phyloP scores from a whole-genome alignment of 2,113 vertebrate species.

The Nerophis lumbriciformis region DNA sequence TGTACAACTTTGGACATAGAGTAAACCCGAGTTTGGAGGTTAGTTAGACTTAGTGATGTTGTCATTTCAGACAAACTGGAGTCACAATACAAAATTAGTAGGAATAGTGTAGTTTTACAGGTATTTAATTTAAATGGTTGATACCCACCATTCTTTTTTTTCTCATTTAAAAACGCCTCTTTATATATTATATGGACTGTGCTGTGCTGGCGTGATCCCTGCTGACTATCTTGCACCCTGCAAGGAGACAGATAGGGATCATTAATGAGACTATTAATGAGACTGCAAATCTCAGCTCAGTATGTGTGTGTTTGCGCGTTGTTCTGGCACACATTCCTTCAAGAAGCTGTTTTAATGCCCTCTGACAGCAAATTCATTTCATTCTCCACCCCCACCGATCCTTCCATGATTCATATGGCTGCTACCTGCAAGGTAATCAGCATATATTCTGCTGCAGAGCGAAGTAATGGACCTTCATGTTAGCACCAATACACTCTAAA shows the following conservation, averaged over 20 bases:
- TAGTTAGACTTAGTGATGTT: too few species aligned
- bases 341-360: conserved; percentile 41
- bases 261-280: conserved; percentile 49
- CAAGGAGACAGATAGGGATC: conserved; percentile 35
- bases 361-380: conserved; percentile 41
- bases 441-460: conserved; percentile 43
- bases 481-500: conserved; percentile 15
- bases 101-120: too few species aligned
- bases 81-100: too few species aligned
- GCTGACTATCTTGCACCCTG: conserved; percentile 11
- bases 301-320: conserved; percentile 16
- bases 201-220: conserved; percentile 41
- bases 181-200: conserved; percentile 23
- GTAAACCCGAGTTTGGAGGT: too few species aligned
- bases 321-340: conserved; percentile 16
- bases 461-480: conserved; percentile 38
- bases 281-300: conserved; percentile 20
- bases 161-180: too few species aligned
- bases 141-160: too few species aligned
- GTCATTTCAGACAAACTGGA: too few species aligned
- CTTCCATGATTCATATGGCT: conserved; percentile 23
- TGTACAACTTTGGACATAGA: too few species aligned
- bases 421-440: conserved; percentile 47
- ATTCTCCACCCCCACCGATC: conserved; percentile 21
- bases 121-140: too few species aligned